phyloP scores from a whole-genome alignment of 2,888 invertebrate genomes.

The Cheilosia variabilis region DNA sequence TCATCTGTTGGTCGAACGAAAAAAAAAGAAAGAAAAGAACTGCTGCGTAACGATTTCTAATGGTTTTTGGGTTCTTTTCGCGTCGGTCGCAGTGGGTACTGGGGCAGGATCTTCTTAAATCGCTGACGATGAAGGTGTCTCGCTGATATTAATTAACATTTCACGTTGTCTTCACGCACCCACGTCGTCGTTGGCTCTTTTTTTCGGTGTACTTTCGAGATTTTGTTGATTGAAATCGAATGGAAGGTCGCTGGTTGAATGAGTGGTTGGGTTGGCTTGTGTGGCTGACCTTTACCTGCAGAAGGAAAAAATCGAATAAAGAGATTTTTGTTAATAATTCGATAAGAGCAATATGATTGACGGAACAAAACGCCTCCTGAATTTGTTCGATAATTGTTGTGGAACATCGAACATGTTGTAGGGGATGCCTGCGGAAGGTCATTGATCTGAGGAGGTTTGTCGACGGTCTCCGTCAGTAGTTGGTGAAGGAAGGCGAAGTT shows the following conservation, averaged over 20 bases:
- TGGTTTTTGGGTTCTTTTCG: slow-evolving; percentile 28
- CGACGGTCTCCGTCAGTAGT: no score
- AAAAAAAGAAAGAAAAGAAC: slow-evolving; percentile 4
- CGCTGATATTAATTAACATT: slow-evolving; percentile 69
- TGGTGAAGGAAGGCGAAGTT: no score
- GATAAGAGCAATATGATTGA: slow-evolving; percentile 44
- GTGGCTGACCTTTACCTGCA: no score
- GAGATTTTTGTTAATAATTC: not conserved
- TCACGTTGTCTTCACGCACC: slow-evolving; percentile 58
- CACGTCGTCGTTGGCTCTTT: slow-evolving; percentile 28
- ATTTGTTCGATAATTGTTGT: slow-evolving; percentile 31
- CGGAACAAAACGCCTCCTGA: slow-evolving; percentile 56
- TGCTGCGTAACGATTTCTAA: slow-evolving; percentile 66
- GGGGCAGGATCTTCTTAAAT: slow-evolving; percentile 28
- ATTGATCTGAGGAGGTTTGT: not conserved
- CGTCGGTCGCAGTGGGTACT: not conserved
- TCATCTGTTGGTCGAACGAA: not conserved
- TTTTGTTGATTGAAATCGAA: slow-evolving; percentile 56
- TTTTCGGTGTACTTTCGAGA: slow-evolving; percentile 20
- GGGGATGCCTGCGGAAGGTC: not conserved
- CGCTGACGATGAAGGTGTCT: slow-evolving; percentile 47
- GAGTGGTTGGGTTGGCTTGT: not conserved
- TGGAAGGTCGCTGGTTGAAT: slow-evolving; percentile 31
- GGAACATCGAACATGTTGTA: not conserved
- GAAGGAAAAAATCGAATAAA: not conserved